These are phyloP conservation scores for Acyrthosiphon pisum DNA, from an alignment of 1,140 invertebrate species.

Conservation along the genomic window DNA sequence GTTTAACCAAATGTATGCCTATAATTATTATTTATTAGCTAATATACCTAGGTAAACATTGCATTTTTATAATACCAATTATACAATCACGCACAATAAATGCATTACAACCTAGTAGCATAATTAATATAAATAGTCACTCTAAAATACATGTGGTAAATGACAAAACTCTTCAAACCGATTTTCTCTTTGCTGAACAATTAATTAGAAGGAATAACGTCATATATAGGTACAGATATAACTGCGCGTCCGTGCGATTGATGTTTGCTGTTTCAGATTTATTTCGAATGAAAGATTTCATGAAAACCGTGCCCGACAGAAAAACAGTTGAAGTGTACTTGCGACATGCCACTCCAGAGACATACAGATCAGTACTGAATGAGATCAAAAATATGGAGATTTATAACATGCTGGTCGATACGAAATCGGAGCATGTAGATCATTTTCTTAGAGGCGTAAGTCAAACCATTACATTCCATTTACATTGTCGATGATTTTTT, in stretches of 20 bases:
- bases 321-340: slow-evolving; percentile 68
- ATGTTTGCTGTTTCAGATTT: slow-evolving; percentile 16
- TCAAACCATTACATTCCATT: slow-evolving; percentile 43
- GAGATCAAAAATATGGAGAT: slow-evolving; percentile 71
- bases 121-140: no score
- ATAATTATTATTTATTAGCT: no score
- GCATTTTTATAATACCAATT: no score
- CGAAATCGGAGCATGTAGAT: slow-evolving; percentile 68
- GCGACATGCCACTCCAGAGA: slow-evolving; percentile 68
- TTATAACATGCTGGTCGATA: slow-evolving; percentile 71
- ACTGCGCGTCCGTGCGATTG: neutral
- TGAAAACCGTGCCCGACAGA: slow-evolving; percentile 64
- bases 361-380: slow-evolving; percentile 68
- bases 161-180: no score
- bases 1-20: no score
- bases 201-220: no score
- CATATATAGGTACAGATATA: neutral
- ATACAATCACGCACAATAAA: no score
- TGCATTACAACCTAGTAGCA: no score
- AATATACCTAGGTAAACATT: no score
- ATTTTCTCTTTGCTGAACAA: no score
- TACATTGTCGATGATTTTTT: neutral
- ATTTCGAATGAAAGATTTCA: slow-evolving; percentile 52
- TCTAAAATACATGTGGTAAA: no score
- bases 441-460: slow-evolving; percentile 70